Percentiles rank a stretch among this genome's conserved stretches.
Conservation (phyloP, 2,113 vertebrate genomes). For the Cephalopterus ornatus region DNA sequence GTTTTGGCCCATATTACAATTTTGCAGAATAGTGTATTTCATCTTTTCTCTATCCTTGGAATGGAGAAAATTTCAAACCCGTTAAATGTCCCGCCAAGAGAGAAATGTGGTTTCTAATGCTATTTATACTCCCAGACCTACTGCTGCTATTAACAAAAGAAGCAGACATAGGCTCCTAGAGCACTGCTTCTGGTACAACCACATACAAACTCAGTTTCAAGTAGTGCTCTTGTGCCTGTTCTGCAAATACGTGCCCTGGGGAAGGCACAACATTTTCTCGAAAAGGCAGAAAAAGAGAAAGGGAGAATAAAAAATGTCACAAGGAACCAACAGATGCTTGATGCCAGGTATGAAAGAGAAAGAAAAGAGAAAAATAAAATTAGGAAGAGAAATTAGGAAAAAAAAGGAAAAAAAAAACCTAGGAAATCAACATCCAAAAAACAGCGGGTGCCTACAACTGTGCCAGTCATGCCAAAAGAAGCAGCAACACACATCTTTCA, state of each 20-base stretch:
- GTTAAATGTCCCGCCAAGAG: not conserved
- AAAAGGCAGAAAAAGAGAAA: not conserved
- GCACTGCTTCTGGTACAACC: not conserved
- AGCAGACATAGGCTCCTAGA: not conserved
- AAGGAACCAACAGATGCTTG: not conserved
- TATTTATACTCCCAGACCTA: not conserved
- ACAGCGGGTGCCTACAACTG: not conserved
- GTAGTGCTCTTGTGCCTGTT: not conserved
- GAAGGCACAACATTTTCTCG: not conserved
- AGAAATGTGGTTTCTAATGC: not conserved
- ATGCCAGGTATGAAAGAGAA: not conserved
- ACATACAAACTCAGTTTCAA: slow-evolving; percentile 21
- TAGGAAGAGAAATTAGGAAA: not conserved
- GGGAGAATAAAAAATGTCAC: not conserved
- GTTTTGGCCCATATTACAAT: not conserved
- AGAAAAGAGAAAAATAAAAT: not conserved
- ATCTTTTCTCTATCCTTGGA: not conserved
- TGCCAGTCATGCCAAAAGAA: not conserved
- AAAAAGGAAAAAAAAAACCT: not conserved
- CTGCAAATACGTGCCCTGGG: not conserved
- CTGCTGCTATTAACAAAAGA: not conserved
- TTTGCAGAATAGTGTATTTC: not conserved
- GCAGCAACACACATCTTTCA: not conserved
- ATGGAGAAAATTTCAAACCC: not conserved
- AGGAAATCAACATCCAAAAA: not conserved